Percentiles rank a stretch among this genome's conserved stretches.
These are phyloP conservation scores for Coleophora deauratella DNA, from an alignment of 2,888 invertebrate genomes.

Conservation along the genomic window DNA sequence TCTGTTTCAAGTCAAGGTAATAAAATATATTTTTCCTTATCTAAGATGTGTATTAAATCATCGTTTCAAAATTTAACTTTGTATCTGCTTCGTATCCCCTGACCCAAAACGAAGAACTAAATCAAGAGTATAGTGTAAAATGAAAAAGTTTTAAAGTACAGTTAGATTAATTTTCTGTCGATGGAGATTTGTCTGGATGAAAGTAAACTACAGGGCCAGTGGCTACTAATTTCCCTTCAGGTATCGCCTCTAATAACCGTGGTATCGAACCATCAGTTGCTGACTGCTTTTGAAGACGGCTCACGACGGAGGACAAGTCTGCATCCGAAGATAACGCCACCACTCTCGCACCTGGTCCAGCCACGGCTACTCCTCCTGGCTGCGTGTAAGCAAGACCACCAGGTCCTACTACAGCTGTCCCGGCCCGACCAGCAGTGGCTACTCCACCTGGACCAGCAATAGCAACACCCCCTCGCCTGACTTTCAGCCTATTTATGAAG, in stretches of 20 bases:
- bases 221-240: conserved; percentile 81
- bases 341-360: conserved; percentile 82
- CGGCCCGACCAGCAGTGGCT: conserved; percentile 85
- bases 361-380: conserved; percentile 83
- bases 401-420: conserved; percentile 86
- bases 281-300: conserved; percentile 51
- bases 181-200: conserved; percentile 50
- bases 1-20: too few species aligned
- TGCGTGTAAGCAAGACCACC: conserved; percentile 84
- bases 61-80: too few species aligned
- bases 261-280: conserved; percentile 45
- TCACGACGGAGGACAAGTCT: conserved; percentile 73
- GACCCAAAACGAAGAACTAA: conserved; percentile 24
- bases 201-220: conserved; percentile 84
- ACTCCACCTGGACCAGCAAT: conserved; percentile 89
- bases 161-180: conserved; percentile 2
- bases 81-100: too few species aligned
- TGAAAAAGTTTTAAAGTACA: conserved; percentile 5
- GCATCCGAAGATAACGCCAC: conserved; percentile 77
- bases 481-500: conserved; percentile 79
- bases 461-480: conserved; percentile 83
- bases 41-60: too few species aligned
- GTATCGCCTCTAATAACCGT: conserved; percentile 62
- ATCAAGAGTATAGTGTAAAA: too few species aligned
- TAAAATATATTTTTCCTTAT: too few species aligned